Evolutionary conservation across 2,113 vertebrate species (phyloP).

Genomic region (Sylvicapra grimmia): DNA sequence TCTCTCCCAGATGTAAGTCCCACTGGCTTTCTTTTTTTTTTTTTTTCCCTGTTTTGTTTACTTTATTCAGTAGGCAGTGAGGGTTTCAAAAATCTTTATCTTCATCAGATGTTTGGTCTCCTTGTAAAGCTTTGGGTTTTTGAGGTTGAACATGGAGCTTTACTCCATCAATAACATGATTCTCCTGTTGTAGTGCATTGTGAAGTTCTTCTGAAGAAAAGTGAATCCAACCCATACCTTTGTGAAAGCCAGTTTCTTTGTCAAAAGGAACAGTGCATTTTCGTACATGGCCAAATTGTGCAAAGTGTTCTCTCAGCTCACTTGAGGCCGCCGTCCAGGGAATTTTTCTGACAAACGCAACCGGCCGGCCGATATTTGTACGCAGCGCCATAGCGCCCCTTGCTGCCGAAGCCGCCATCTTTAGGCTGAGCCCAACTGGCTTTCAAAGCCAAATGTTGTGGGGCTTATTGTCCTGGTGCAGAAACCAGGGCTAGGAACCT

Average conservation of each 20-base stretch:
- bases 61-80: too few relatives aligned
- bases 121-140: too few relatives aligned
- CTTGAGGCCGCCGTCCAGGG: too few relatives aligned
- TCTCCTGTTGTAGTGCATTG: slow-evolving; percentile 86
- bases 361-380: too few relatives aligned
- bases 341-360: too few relatives aligned
- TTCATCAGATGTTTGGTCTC: too few relatives aligned
- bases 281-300: too few relatives aligned
- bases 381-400: too few relatives aligned
- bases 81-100: too few relatives aligned
- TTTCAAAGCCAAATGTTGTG: neutral
- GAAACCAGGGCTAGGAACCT: neutral
- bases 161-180: slow-evolving; percentile 87
- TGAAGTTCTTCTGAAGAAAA: slow-evolving; percentile 81
- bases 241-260: slow-evolving; percentile 90
- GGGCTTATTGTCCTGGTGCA: neutral
- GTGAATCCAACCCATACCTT: slow-evolving; percentile 85
- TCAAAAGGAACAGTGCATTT: slow-evolving; percentile 46
- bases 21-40: neutral
- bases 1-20: neutral
- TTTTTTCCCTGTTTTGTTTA: accelerated
- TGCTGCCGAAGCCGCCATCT: too few relatives aligned
- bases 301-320: too few relatives aligned
- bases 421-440: neutral
- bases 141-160: slow-evolving; percentile 62